Percentiles rank a stretch among this genome's conserved stretches.
These are phyloP conservation scores for Philotrypesis tridentata DNA, from an alignment of 1,140 invertebrate species.

Conservation along the genomic window DNA sequence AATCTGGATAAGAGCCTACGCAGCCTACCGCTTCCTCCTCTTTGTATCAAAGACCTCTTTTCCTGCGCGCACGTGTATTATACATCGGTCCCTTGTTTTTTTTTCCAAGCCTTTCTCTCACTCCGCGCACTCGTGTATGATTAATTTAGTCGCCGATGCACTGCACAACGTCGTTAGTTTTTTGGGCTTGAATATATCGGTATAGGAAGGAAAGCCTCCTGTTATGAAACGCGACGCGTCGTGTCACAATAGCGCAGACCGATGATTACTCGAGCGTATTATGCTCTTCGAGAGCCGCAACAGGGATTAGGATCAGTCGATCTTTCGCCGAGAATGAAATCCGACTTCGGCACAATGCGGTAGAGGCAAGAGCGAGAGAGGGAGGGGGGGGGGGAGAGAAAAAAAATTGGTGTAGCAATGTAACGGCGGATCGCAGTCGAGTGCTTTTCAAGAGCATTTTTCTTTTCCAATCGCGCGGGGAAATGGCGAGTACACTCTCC, in stretches of 20 bases:
- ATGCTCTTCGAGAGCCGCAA: not conserved
- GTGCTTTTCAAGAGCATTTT: not conserved
- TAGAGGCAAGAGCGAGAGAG: not conserved
- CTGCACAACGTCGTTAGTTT: too few species aligned
- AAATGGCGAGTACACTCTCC: not conserved
- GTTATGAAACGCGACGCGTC: not conserved
- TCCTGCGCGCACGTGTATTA: too few species aligned
- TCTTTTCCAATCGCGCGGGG: not conserved
- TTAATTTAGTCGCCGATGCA: too few species aligned
- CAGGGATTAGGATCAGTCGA: not conserved
- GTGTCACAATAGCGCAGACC: not conserved
- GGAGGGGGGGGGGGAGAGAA: too few species aligned
- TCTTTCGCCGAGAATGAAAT: not conserved
- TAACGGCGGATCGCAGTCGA: not conserved
- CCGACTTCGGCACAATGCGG: too few species aligned
- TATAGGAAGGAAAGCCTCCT: not conserved
- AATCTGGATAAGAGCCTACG: conserved; percentile 40
- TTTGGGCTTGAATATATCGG: too few species aligned
- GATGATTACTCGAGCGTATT: conserved; percentile 3
- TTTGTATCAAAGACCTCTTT: not conserved
- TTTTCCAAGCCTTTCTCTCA: not conserved
- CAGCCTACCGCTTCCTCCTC: not conserved
- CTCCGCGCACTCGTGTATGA: too few species aligned
- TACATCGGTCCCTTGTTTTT: not conserved
- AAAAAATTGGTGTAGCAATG: not conserved